Base-by-base conservation (phyloP, 1,140 invertebrate species). In the Orussus abietinus region DNA sequence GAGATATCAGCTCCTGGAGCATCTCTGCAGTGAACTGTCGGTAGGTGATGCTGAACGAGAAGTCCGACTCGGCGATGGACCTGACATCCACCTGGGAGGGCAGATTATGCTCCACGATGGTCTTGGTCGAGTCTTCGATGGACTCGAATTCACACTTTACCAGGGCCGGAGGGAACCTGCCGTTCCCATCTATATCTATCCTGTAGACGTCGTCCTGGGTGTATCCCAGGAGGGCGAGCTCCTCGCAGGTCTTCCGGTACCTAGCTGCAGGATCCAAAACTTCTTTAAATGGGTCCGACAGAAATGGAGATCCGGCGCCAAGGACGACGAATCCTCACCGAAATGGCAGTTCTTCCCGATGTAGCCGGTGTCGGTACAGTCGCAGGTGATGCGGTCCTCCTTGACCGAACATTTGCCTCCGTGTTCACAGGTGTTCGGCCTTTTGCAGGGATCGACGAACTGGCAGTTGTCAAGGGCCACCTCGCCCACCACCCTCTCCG, bases 331-430 rank as follows among this genome's bases (percentile, higher is more conserved):
- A 10, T 3, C 12, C 47, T 77, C 65, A 85, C 82, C 86, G 59
- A 96, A 96, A 63, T 96, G 92, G 55, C 92, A 96, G 58, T 94
- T 92, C 61, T 89, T 89, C 20, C 92, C 92, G 28, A 88, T 89
- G 42, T 88, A 88, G 1, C 85, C 90, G 4, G 89, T 92, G 34
- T 84, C 85, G 10, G 82, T 84, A 67, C 92, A 96, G 52, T 95
- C 88, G 62, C 92, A 96, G 3, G 82, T 85, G 10, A 93, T 82
- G 37, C 83, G 76, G 49, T 92, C 89, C 65, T 93, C 88, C 57
- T 89, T 84, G 0, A 94, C 88, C 7, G 87, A 86, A 66, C 92
- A 96, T 53, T 86, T 84, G 1, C 90, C 91, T 2, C 84, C 88
- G 60, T 96, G 91, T 62, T 95, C 88, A 59, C 92, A 96, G 26